Conservation (phyloP, 2,113 vertebrate genomes). For the Onychostoma macrolepis region DNA sequence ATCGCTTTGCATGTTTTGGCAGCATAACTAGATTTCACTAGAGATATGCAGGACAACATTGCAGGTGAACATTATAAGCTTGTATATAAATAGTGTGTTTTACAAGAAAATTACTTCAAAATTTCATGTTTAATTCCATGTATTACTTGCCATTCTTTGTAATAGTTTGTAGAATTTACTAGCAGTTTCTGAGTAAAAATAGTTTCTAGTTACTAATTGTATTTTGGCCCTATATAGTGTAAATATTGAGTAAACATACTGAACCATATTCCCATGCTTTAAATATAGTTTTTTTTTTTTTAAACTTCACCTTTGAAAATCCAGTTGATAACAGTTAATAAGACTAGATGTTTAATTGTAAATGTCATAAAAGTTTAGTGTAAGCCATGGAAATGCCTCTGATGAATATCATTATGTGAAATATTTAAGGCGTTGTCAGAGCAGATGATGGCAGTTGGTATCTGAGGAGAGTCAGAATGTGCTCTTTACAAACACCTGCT, state of each 20-base stretch:
- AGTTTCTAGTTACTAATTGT: not conserved
- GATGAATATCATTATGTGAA: constrained; percentile 6
- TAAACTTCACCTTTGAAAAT: not conserved
- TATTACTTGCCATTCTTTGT: not conserved
- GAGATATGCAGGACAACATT: not conserved
- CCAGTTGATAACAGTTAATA: not conserved
- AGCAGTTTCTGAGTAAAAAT: not conserved
- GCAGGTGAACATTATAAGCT: not conserved
- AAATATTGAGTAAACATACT: not conserved
- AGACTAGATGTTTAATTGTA: not conserved
- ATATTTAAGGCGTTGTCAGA: not conserved
- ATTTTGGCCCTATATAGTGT: not conserved
- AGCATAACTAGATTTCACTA: not conserved
- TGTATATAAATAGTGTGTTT: not conserved
- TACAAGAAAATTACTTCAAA: not conserved
- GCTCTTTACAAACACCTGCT: not conserved
- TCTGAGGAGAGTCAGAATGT: not conserved
- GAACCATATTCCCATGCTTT: not conserved
- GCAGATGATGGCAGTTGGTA: not conserved
- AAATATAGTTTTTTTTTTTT: no score
- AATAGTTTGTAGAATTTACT: not conserved
- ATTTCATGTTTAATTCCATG: no score
- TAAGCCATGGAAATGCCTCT: not conserved
- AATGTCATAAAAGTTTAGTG: not conserved
- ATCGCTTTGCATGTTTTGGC: not conserved